Evolutionary conservation across 1,140 invertebrate genomes (phyloP), one percentile per base, ranked within the genome.

Genomic region (Camponotus vicinus): DNA sequence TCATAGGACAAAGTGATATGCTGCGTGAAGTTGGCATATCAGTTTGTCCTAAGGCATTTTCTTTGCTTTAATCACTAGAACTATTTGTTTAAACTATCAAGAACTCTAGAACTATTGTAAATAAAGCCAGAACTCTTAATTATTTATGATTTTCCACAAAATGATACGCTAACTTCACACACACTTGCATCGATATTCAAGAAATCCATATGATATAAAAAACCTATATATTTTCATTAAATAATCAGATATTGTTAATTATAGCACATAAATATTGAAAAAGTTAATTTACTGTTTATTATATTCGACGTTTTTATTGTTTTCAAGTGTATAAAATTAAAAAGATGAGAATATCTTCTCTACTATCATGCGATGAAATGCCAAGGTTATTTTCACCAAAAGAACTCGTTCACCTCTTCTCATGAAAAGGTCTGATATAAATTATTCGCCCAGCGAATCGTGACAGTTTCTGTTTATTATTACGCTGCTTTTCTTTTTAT

Each of bases 361-460:
- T 57, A 32, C 8, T 37, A 15, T 4, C 15, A n/a, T 34, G 4
- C 64, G 34, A 15, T 15, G 1, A 80, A 70, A 80, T 80, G 78
- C 52, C 78, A 70, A 79, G 63, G 15, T 69, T 80, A 80, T 80
- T 80, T 80, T 70, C 37, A 55, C 37, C 49, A 40, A 79, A 79
- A 40, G 45, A 40, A 70, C 77, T 42, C 49, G 32, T 64, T 69
- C 45, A 9, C 37, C 45, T 66, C 63, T 52, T 52, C 49, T 67
- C 21, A 21, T 57, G 21, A 27, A 57, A 80, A 80, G 45, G 64
- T 69, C 77, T 40, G 37, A 69, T 21, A 80, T 69, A 70, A 52
- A 80, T 80, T 80, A 70, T 80, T 70, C 18, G 37, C 45, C 37
- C 45, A 55, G 49, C 15, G 34, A 55, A 57, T 80, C 64, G 21